phyloP scores from a whole-genome alignment of 2,797 vertebrate genomes.

The Hemibagrus guttatus region DNA sequence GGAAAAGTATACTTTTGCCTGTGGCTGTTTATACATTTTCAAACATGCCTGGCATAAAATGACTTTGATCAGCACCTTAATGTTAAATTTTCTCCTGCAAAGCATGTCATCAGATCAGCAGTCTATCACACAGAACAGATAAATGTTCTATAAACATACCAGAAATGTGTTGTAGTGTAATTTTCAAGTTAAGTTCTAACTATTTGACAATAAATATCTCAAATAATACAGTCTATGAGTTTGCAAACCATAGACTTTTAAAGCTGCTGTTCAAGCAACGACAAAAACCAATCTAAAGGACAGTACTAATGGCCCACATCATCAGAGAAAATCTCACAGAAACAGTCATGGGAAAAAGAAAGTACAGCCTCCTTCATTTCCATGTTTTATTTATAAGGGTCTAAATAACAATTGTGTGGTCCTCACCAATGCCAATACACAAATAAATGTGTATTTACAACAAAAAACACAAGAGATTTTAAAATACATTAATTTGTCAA shows the following conservation, averaged over 20 bases:
- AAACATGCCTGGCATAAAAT: conserved; percentile 16
- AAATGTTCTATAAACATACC: conserved; percentile 5
- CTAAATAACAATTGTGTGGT: too few species aligned
- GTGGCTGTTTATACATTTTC: conserved; percentile 11
- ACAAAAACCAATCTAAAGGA: background rate
- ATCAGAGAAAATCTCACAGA: background rate
- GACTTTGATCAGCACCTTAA: conserved; percentile 19
- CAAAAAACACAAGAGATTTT: too few species aligned
- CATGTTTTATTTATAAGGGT: too few species aligned
- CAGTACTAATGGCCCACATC: background rate
- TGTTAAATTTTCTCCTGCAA: conserved; percentile 11
- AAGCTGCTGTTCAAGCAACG: background rate
- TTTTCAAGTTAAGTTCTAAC: conserved; percentile 20
- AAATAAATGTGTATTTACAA: too few species aligned
- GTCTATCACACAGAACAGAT: background rate
- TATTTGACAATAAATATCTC: background rate
- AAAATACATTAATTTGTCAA: too few species aligned
- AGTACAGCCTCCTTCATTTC: background rate
- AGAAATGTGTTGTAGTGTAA: conserved; percentile 8
- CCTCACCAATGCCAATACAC: too few species aligned
- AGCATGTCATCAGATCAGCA: background rate
- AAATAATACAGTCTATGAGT: background rate
- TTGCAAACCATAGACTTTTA: background rate
- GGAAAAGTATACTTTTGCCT: background rate
- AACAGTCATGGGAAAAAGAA: background rate